Evolutionary conservation across 2,113 vertebrate genomes (phyloP), one percentile per base, ranked within the genome.

Genomic region (Scomber colias): DNA sequence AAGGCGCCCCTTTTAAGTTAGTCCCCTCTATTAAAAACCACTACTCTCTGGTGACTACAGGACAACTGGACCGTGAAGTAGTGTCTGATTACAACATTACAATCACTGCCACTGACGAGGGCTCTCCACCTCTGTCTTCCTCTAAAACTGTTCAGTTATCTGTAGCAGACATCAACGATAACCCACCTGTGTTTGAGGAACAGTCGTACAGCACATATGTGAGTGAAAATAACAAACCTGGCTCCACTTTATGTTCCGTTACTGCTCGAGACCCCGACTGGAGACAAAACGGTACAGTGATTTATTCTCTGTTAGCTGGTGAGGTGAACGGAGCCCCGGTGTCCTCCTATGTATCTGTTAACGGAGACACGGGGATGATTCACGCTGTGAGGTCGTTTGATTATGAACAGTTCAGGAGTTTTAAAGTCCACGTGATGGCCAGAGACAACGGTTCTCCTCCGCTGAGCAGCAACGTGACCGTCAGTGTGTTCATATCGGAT

Each of bases 341-440:
- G 44, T 95, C 95, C 48, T 95, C 95, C 13, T 95, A 90, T 59
- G 8, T 96, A 2, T 95, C 95, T 49, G 93, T 96, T 30, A 95
- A 95, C 53, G 92, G 93, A 55, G 94, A 94, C 57, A 95, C 92
- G 3, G 95, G 24, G 24, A 66, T 92, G 66, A 83, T 96, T 31
- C 95, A 95, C 84, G 93, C 95, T 40, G 73, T 94, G 67, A 85
- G 73, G 35, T 91, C 95, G 44, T 96, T 95, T 69, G 95, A 96
- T 24, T 24, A 24, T 24, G 96, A 96, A 51, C 90, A 94, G 55
- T 81, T 94, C 14, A 83, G 66, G 82, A 79, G 79, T 50, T 89
- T 96, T 44, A 88, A 90, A 31, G 70, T 95, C n/a, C 80, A 85
- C 11, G 88, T 95, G 27, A 88, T 84, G 46, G 93, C 93, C 46